These are phyloP conservation scores for Gorsachius goisagi DNA, from an alignment of 2,113 vertebrate species.

Conservation along the genomic window DNA sequence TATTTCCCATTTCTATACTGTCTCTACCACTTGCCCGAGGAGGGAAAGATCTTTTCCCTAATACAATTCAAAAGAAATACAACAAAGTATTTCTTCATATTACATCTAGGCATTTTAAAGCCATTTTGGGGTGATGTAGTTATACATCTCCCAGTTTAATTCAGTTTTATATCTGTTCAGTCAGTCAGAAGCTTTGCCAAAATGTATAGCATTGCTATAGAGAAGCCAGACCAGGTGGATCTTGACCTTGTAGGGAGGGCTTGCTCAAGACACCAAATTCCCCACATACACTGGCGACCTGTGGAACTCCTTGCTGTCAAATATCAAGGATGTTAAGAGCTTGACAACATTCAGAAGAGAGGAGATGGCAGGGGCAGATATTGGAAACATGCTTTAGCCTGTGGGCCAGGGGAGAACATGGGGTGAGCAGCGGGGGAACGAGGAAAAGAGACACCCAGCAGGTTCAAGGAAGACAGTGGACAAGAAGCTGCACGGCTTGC, in stretches of 20 bases:
- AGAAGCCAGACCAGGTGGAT: background rate
- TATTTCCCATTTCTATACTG: background rate
- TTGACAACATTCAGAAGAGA: background rate
- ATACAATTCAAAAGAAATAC: background rate
- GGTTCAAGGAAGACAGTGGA: background rate
- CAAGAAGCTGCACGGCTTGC: background rate
- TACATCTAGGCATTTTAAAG: background rate
- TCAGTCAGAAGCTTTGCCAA: background rate
- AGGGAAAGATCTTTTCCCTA: background rate
- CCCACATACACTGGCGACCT: background rate
- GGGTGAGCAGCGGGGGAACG: background rate
- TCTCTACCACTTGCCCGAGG: background rate
- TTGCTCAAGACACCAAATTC: background rate
- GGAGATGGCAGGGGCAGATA: background rate
- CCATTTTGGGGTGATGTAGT: background rate
- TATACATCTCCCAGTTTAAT: background rate
- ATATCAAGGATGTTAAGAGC: background rate
- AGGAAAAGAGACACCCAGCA: background rate
- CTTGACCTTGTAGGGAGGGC: background rate
- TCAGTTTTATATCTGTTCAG: background rate
- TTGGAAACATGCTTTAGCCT: background rate
- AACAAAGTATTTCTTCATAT: background rate
- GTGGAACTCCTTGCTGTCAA: background rate
- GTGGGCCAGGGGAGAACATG: rapidly evolving
- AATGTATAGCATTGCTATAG: background rate